Evolutionary conservation across 2,113 vertebrate species (phyloP), one percentile per base, ranked within the genome.

Genomic region (Clarias magur): DNA sequence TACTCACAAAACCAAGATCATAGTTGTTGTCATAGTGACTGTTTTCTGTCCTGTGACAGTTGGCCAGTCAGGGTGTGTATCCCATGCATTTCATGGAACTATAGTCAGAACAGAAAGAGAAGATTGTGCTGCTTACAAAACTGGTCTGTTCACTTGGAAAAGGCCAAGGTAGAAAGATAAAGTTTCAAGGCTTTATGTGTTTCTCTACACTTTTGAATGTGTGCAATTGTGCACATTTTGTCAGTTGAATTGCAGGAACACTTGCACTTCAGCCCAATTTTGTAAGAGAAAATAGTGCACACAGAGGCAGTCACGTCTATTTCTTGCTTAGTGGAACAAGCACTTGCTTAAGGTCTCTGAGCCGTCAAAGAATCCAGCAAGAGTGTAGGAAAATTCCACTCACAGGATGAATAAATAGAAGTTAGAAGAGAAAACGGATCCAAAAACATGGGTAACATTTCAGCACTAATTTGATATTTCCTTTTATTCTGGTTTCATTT

Each of bases 71-170:
- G 34, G 17, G 78, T 57, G 84, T 16, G 19, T 83, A 76, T 85
- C 75, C 65, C 9, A 21, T 81, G 56, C 15, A 10, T 60, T 65
- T 72, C 56, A 19, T 62, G 70, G 83, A 87, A 68, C 34, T 82
- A 60, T 68, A 65, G 34, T 62, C 75, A 76, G 59, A 76, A 25
- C 56, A 76, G 60, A 85, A 80, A 65, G 85, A 27, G 62, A 68
- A 59, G 86, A 62, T 70, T 54, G n/a, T 42, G 79, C 59, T 68
- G 27, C 63, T 78, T 78, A 85, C 70, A 23, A 5, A 54, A 85
- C 83, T 54, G 79, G 48, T 87, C 83, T 82, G 73, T 86, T 84
- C 85, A 82, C 9, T 80, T 59, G 85, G 34, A 81, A 68, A 53
- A 81, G 67, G 48, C 72, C 57, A 76, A 70, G 12, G 60, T 38